These are phyloP conservation scores for Cichladusa arquata DNA, from an alignment of 2,113 vertebrate genomes.

Conservation along the genomic window DNA sequence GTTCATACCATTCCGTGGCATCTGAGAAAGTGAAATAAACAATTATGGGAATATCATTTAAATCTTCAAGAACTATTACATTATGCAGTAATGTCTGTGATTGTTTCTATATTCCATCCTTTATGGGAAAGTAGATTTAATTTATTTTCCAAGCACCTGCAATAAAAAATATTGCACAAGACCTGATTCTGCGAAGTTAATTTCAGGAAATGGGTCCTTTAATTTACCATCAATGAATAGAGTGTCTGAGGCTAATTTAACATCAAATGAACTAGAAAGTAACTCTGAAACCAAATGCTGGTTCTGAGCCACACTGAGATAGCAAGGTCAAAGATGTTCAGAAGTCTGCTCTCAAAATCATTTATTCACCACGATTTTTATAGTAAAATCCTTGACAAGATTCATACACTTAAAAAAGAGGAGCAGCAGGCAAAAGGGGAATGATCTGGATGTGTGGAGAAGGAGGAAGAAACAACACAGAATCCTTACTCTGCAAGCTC, in stretches of 20 bases:
- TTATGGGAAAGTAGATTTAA: neutral
- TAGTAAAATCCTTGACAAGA: neutral
- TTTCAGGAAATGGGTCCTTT: neutral
- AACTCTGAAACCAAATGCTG: neutral
- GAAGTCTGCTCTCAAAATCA: neutral
- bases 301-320: neutral
- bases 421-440: neutral
- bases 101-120: neutral
- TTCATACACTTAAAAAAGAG: neutral
- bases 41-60: neutral
- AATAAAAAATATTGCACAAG: slow-evolving; percentile 1
- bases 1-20: neutral
- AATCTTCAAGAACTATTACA: neutral
- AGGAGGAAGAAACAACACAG: neutral
- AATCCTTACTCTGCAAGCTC: neutral
- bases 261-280: neutral
- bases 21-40: neutral
- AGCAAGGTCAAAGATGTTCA: neutral
- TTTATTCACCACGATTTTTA: neutral
- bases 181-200: neutral
- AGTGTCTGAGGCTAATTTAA: slow-evolving; percentile 2
- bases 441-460: neutral
- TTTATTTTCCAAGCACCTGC: slow-evolving; percentile 18
- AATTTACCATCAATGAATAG: slow-evolving; percentile 8
- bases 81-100: neutral